Evolutionary conservation across 2,113 vertebrate species (phyloP).

Genomic region (Gasterosteus aculeatus): DNA sequence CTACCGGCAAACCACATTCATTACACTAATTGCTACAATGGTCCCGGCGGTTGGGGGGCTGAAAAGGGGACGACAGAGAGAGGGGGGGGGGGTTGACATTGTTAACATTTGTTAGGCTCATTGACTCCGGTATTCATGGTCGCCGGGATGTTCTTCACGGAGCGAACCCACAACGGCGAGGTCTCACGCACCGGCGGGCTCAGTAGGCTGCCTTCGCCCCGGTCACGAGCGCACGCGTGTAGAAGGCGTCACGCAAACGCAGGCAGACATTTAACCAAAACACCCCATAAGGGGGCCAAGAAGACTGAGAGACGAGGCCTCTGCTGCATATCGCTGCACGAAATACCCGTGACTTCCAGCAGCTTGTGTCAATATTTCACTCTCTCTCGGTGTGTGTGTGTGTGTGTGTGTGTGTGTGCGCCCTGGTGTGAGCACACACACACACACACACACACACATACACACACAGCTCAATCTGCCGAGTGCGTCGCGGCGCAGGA

Average conservation of each 20-base stretch:
- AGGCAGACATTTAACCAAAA: conserved; percentile 54
- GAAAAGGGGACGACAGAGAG: conserved; percentile 56
- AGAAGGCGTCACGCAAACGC: conserved; percentile 61
- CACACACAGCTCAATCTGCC: conserved; percentile 69
- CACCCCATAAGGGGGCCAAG: conserved; percentile 39
- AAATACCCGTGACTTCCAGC: conserved; percentile 49
- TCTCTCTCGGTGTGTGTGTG: conserved; percentile 22
- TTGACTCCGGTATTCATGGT: conserved; percentile 77
- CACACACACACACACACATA: conserved; percentile 45
- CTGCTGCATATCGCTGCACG: conserved; percentile 58
- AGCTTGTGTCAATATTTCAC: conserved; percentile 69
- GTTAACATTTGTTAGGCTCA: conserved; percentile 78
- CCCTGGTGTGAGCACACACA: conserved; percentile 34
- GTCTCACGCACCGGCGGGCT: not conserved
- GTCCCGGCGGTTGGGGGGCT: conserved; percentile 69
- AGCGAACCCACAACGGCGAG: conserved; percentile 5
- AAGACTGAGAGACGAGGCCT: conserved; percentile 49
- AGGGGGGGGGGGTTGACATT: conserved; percentile 62
- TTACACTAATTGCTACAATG: conserved; percentile 81
- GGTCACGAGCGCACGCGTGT: conserved; percentile 32
- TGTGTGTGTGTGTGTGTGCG: conserved; percentile 37
- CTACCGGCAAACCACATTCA: conserved; percentile 79
- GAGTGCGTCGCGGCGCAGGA: conserved; percentile 45
- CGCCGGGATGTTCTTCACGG: conserved; percentile 63
- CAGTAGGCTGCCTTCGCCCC: conserved; percentile 14